These are phyloP conservation scores for Drosophila athabasca DNA, from an alignment of 1,140 invertebrate species.

Conservation along the genomic window DNA sequence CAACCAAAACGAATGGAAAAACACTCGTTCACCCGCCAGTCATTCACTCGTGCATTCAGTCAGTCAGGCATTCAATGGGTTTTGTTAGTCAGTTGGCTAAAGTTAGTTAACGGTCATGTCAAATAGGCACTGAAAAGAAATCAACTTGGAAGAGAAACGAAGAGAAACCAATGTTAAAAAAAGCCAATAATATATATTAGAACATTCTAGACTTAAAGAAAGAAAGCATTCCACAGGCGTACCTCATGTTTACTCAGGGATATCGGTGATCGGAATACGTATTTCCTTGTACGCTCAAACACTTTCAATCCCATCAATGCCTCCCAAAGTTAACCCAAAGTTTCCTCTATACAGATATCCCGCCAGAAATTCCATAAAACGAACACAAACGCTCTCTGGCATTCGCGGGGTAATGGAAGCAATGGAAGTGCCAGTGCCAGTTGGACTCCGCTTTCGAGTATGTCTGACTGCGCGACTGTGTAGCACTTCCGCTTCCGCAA, in stretches of 20 bases:
- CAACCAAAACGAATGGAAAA: conserved; percentile 5
- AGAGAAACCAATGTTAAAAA: too few relatives aligned
- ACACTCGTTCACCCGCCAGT: conserved; percentile 4
- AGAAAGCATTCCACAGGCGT: too few relatives aligned
- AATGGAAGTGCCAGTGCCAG: conserved; percentile 20
- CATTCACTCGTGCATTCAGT: not conserved
- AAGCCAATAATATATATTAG: too few relatives aligned
- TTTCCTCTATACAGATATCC: conserved; percentile 30
- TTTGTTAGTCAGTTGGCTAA: conserved; percentile 14
- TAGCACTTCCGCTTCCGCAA: conserved; percentile 66
- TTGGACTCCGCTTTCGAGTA: conserved; percentile 44
- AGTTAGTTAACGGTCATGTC: conserved; percentile 42
- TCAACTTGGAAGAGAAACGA: too few relatives aligned
- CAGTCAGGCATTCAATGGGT: conserved; percentile 1
- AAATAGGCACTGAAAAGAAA: not conserved
- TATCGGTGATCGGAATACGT: too few relatives aligned
- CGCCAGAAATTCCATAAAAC: conserved; percentile 45
- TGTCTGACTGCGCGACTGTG: conserved; percentile 67
- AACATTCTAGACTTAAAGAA: too few relatives aligned
- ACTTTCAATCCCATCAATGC: too few relatives aligned
- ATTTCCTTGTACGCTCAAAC: too few relatives aligned
- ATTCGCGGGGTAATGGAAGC: not conserved
- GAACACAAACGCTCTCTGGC: too few relatives aligned
- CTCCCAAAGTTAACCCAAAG: conserved; percentile 7
- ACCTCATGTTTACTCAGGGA: too few relatives aligned